Percentiles rank a stretch among this genome's conserved stretches.
These are phyloP conservation scores for Trypoxylon attenuatum DNA, from an alignment of 2,888 invertebrate species.

Conservation along the genomic window DNA sequence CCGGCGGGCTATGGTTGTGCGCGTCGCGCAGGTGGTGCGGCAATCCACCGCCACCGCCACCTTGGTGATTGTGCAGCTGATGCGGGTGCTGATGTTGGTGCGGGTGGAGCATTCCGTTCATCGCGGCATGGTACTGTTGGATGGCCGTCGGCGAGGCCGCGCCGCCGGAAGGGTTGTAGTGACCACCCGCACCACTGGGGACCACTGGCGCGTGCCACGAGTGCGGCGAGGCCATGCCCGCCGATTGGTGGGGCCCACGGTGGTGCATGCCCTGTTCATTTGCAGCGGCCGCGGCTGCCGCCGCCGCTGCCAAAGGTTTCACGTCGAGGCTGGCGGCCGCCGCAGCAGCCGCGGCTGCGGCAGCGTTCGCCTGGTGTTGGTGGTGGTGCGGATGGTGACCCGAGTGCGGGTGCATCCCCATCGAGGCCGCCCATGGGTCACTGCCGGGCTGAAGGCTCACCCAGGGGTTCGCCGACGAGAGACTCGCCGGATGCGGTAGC, in stretches of 20 bases:
- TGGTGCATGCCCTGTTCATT: conserved; percentile 76
- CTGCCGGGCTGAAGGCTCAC: conserved; percentile 85
- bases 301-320: conserved; percentile 83
- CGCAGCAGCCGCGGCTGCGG: conserved; percentile 72
- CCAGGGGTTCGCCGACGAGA: conserved; percentile 85
- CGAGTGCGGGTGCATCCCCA: conserved; percentile 80
- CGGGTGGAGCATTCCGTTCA: conserved; percentile 86
- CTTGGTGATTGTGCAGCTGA: conserved; percentile 81
- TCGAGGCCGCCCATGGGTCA: conserved; percentile 87
- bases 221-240: conserved; percentile 83
- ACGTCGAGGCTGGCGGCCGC: conserved; percentile 80
- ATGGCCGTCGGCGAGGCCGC: conserved; percentile 82
- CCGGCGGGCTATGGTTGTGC: conserved; percentile 84
- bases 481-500: conserved; percentile 77
- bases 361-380: conserved; percentile 79
- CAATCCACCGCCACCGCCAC: no score
- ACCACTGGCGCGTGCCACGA: conserved; percentile 94
- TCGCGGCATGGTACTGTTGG: conserved; percentile 83
- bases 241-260: conserved; percentile 71
- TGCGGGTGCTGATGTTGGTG: conserved; percentile 76
- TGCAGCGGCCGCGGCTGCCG: conserved; percentile 71
- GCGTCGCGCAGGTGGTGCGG: conserved; percentile 87
- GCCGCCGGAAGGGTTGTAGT: conserved; percentile 85
- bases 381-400: conserved; percentile 85
- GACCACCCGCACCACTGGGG: conserved; percentile 85